Percentiles rank a stretch among this genome's conserved stretches.
Conservation (phyloP, 2,797 vertebrate species). For the Iguana delicatissima region DNA sequence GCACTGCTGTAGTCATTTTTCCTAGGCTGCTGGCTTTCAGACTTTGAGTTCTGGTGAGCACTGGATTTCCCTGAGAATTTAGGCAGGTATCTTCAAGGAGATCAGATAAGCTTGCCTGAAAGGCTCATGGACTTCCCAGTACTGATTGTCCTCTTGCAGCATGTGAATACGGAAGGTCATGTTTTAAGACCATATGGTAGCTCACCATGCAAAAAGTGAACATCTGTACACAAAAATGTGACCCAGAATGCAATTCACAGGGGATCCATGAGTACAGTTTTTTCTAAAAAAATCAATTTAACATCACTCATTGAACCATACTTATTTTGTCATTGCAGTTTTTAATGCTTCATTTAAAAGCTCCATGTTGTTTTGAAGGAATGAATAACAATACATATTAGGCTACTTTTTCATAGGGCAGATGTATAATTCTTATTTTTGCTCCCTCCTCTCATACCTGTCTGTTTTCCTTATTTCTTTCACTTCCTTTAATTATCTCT, state of each 20-base stretch:
- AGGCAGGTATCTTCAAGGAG: no score
- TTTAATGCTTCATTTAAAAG: conserved; percentile 1
- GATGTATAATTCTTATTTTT: neutral
- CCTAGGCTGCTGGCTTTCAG: neutral
- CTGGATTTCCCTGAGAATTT: neutral
- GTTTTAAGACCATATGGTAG: no score
- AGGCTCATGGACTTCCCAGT: neutral
- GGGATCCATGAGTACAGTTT: neutral
- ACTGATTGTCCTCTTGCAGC: neutral
- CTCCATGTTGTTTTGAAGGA: neutral
- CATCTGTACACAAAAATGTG: neutral
- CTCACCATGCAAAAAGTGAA: neutral
- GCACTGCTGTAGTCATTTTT: neutral
- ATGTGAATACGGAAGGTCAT: no score
- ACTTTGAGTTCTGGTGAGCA: neutral
- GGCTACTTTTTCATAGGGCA: neutral
- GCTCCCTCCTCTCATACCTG: neutral
- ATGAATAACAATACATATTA: neutral
- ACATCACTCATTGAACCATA: neutral
- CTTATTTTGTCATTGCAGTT: neutral
- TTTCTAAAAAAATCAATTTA: neutral
- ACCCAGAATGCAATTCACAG: neutral
- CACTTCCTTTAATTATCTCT: neutral
- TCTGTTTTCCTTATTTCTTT: neutral
- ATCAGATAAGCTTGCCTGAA: neutral